These are phyloP conservation scores for Bemisia tabaci DNA, from an alignment of 1,140 invertebrate species.

Conservation along the genomic window DNA sequence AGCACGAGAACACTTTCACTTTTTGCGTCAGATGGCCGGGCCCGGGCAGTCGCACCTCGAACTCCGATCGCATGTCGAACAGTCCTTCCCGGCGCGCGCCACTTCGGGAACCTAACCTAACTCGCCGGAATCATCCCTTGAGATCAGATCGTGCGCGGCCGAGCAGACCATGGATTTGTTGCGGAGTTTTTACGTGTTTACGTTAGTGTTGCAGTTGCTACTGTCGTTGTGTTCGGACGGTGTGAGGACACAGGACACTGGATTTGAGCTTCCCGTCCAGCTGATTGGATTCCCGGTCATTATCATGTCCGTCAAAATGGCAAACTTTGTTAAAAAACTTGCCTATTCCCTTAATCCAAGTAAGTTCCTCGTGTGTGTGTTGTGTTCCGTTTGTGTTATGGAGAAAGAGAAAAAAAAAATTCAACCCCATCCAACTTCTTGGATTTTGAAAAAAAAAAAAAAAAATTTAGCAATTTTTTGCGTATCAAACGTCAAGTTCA, in stretches of 20 bases:
- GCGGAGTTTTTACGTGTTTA: background rate
- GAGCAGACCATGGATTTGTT: background rate
- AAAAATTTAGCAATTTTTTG: no score
- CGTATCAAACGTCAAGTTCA: no score
- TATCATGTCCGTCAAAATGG: constrained; percentile 59
- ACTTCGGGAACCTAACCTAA: background rate
- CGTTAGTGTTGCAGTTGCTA: background rate
- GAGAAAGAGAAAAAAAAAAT: no score
- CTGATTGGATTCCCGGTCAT: constrained; percentile 69
- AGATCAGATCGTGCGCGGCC: no score
- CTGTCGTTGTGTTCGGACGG: background rate
- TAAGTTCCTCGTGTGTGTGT: constrained; percentile 36
- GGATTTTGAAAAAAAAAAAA: no score
- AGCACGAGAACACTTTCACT: background rate
- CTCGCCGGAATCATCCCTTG: background rate
- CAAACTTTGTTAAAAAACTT: constrained; percentile 69
- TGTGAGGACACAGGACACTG: constrained; percentile 33
- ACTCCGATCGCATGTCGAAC: background rate
- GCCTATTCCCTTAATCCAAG: constrained; percentile 66
- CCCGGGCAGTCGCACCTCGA: background rate
- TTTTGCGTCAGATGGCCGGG: background rate
- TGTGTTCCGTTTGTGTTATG: no score
- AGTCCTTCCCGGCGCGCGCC: background rate
- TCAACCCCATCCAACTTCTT: no score
- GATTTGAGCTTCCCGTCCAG: constrained; percentile 63